Conservation (phyloP, 2,113 vertebrate species). For the Pristiophorus japonicus region DNA sequence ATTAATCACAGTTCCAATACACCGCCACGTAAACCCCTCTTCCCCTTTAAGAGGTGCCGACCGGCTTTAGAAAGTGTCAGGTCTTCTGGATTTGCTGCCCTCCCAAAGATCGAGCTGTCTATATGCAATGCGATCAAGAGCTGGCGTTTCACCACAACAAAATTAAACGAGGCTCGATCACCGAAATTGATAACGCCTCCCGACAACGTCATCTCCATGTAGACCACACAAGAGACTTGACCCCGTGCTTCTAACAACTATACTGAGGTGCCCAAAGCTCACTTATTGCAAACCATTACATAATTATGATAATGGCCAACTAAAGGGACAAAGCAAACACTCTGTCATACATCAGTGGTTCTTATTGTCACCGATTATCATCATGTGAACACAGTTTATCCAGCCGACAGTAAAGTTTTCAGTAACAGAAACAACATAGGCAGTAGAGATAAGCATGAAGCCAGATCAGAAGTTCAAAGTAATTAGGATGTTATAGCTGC, state of each 20-base stretch:
- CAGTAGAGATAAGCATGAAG: background rate
- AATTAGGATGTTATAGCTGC: background rate
- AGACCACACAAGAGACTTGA: background rate
- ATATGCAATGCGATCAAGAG: background rate
- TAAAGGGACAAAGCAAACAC: constrained; percentile 12
- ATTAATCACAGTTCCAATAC: background rate
- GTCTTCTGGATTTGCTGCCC: background rate
- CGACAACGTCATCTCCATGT: background rate
- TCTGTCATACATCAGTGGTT: background rate
- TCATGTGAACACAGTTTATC: constrained; percentile 7
- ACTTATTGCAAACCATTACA: background rate
- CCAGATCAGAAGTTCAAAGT: background rate
- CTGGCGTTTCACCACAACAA: background rate
- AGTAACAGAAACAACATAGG: background rate
- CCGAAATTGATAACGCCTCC: too few relatives aligned
- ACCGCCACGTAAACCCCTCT: background rate
- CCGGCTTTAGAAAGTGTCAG: background rate
- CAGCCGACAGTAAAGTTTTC: background rate
- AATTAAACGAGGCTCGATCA: background rate
- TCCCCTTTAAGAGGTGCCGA: background rate
- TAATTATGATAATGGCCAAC: constrained; percentile 20
- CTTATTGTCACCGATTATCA: background rate
- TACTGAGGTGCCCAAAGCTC: background rate
- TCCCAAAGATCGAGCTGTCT: too few relatives aligned
- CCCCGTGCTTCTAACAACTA: background rate